phyloP scores from a whole-genome alignment of 2,888 invertebrate species.

The Macrophya alboannulata region DNA sequence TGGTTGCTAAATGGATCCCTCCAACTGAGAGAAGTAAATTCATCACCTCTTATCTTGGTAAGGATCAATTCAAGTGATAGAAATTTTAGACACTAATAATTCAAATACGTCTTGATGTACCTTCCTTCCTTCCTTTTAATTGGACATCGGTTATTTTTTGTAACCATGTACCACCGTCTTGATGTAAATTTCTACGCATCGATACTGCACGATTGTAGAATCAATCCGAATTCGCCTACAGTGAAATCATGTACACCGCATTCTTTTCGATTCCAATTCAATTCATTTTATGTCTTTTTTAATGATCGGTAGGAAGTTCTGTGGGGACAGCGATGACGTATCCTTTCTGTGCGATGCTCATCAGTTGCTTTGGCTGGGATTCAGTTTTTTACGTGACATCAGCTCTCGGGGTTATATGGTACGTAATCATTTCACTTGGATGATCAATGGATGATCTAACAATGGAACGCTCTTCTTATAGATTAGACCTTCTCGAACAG shows the following conservation, averaged over 20 bases:
- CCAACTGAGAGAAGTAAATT: slow-evolving; percentile 89
- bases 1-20: slow-evolving; percentile 93
- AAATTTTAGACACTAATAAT: neutral
- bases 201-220: too few species aligned
- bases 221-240: neutral
- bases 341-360: slow-evolving; percentile 87
- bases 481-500: too few species aligned
- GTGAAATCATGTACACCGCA: neutral
- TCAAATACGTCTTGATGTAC: neutral
- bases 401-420: slow-evolving; percentile 85
- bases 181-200: neutral
- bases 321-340: slow-evolving; percentile 86
- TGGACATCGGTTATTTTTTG: neutral
- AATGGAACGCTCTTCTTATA: too few species aligned
- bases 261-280: neutral
- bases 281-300: slow-evolving; percentile 12
- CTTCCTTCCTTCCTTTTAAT: too few species aligned
- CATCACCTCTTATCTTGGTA: slow-evolving; percentile 84
- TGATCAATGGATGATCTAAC: too few species aligned
- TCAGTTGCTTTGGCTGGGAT: slow-evolving; percentile 86
- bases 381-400: slow-evolving; percentile 87
- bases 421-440: slow-evolving; percentile 68
- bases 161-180: neutral
- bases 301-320: slow-evolving; percentile 82
- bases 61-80: slow-evolving; percentile 55